Percentiles rank a stretch among this genome's conserved stretches.
Evolutionary conservation across 2,113 vertebrate species (phyloP).

Genomic region (Mesembrinibis cayennensis): DNA sequence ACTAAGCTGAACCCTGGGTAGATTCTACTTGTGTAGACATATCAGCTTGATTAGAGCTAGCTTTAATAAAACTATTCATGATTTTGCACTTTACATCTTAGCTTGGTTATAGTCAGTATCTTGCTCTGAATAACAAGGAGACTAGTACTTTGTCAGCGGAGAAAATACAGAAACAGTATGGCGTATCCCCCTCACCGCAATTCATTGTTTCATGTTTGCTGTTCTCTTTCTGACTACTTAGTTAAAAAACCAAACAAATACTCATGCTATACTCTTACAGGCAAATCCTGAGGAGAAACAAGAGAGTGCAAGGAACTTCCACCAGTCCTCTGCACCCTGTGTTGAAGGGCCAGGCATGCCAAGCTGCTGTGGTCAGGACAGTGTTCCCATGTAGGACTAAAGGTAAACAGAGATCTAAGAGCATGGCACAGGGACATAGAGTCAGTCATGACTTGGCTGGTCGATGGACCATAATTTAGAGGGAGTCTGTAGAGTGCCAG

Average conservation of each 20-base stretch:
- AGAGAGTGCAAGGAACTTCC: neutral
- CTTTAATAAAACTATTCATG: neutral
- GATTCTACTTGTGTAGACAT: neutral
- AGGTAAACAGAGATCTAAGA: neutral
- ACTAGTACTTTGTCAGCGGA: neutral
- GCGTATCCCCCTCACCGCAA: rapidly evolving
- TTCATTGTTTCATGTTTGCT: neutral
- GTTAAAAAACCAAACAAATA: neutral
- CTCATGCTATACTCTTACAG: neutral
- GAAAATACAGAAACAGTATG: neutral
- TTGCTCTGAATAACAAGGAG: neutral
- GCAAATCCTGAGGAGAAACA: neutral
- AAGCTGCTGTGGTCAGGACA: neutral
- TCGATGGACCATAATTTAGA: neutral
- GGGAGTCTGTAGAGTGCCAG: neutral
- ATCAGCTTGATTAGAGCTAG: neutral
- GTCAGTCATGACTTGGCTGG: neutral
- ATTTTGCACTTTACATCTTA: neutral
- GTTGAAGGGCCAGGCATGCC: neutral
- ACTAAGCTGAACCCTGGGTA: neutral
- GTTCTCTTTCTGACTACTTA: neutral
- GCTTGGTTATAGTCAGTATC: neutral
- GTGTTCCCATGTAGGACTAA: neutral
- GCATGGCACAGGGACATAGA: neutral
- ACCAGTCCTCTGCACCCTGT: neutral